Percentiles rank a stretch among this genome's conserved stretches.
These are phyloP conservation scores for Petrocephalus zakoni DNA, from an alignment of 2,113 vertebrate genomes.

Conservation along the genomic window DNA sequence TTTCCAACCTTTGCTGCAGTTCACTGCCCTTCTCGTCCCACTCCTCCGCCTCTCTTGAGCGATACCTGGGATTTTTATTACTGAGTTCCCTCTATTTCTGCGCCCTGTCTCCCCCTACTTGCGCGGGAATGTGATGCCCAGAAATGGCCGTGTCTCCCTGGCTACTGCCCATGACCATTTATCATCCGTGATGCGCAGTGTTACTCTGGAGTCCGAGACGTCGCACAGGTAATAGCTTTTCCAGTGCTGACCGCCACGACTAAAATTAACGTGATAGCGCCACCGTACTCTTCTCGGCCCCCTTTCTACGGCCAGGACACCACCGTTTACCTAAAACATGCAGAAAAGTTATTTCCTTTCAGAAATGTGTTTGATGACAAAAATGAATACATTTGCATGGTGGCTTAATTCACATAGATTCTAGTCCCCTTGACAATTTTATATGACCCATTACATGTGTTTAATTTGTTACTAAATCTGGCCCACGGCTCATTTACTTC, in stretches of 20 bases:
- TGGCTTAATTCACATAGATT: neutral
- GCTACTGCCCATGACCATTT: conserved; percentile 21
- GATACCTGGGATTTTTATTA: neutral
- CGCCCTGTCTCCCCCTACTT: neutral
- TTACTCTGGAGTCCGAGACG: conserved; percentile 26
- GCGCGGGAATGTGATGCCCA: neutral
- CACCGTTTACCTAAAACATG: conserved; percentile 14
- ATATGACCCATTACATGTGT: neutral
- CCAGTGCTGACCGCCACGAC: conserved; percentile 33
- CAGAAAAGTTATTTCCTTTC: conserved; percentile 18
- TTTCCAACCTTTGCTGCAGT: neutral
- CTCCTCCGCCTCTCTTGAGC: neutral
- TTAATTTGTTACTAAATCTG: neutral
- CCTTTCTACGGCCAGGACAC: neutral
- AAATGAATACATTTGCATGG: neutral
- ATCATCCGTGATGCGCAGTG: conserved; percentile 21
- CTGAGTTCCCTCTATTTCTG: neutral
- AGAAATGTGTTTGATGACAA: neutral
- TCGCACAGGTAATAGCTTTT: conserved; percentile 40
- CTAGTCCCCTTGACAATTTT: neutral
- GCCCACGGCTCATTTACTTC: neutral
- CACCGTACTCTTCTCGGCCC: conserved; percentile 19
- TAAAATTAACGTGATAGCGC: conserved; percentile 30
- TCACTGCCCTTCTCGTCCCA: neutral
- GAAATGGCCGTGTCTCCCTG: neutral